Conservation (phyloP, 2,797 vertebrate genomes). For the Calcarius lapponicus region DNA sequence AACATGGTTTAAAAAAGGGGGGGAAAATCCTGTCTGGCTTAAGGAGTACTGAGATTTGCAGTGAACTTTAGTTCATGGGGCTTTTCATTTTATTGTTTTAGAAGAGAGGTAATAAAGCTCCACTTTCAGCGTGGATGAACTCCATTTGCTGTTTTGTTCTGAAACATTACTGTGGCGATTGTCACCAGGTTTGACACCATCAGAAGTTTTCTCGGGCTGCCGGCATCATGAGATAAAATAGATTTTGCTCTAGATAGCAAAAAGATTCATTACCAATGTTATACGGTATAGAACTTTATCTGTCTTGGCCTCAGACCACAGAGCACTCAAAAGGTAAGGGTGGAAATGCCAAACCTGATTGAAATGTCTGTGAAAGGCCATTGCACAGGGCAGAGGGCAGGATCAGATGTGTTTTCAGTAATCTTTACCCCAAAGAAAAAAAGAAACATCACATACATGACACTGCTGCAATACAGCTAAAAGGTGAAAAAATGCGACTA, state of each 20-base stretch:
- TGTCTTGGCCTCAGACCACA: not conserved
- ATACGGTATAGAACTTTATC: not conserved
- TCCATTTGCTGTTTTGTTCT: not conserved
- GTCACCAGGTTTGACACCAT: not conserved
- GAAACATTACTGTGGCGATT: not conserved
- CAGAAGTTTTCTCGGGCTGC: not conserved
- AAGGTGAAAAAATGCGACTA: not conserved
- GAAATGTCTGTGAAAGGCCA: not conserved
- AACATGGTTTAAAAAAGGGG: not conserved
- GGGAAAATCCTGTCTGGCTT: not conserved
- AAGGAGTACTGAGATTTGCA: not conserved
- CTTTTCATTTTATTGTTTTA: conserved; percentile 22
- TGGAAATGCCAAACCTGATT: not conserved
- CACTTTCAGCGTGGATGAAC: not conserved
- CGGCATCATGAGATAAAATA: not conserved
- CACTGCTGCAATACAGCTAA: not conserved
- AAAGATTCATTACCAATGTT: not conserved
- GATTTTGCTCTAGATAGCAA: not conserved
- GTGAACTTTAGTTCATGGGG: not conserved
- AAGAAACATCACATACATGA: not conserved
- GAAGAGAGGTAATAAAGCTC: not conserved
- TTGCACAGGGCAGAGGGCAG: not conserved
- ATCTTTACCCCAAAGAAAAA: not conserved
- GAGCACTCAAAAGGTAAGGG: not conserved
- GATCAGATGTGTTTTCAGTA: not conserved